These are phyloP conservation scores for Trichosurus vulpecula DNA, from an alignment of 2,797 vertebrate genomes.

Conservation along the genomic window DNA sequence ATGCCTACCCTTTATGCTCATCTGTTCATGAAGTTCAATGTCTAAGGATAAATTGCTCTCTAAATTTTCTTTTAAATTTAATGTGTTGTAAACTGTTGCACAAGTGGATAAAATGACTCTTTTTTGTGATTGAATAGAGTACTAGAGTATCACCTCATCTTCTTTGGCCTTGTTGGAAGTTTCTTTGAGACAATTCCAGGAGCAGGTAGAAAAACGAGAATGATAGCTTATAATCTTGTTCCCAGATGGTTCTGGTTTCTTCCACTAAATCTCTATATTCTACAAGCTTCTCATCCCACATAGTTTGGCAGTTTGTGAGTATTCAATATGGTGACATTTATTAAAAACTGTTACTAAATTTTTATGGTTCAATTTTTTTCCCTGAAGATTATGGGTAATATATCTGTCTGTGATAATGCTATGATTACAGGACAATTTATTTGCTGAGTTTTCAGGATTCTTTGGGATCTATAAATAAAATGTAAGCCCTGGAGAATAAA, in stretches of 20 bases:
- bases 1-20: neutral
- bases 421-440: neutral
- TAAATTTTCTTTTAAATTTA: neutral
- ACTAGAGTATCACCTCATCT: neutral
- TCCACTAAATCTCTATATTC: neutral
- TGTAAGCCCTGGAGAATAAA: neutral
- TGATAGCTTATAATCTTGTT: neutral
- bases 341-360: neutral
- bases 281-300: neutral
- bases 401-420: neutral
- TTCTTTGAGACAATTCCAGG: neutral
- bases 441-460: neutral
- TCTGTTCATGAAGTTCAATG: neutral
- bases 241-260: neutral
- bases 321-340: neutral
- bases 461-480: neutral
- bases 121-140: neutral
- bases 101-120: neutral
- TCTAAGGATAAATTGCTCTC: neutral
- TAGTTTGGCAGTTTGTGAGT: neutral
- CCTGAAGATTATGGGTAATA: neutral
- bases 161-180: neutral
- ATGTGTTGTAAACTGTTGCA: neutral
- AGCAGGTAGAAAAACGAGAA: neutral
- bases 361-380: neutral